Percentiles rank a stretch among this genome's conserved stretches.
These are phyloP conservation scores for Archegozetes longisetosus DNA, from an alignment of 1,140 invertebrate species.

Conservation along the genomic window DNA sequence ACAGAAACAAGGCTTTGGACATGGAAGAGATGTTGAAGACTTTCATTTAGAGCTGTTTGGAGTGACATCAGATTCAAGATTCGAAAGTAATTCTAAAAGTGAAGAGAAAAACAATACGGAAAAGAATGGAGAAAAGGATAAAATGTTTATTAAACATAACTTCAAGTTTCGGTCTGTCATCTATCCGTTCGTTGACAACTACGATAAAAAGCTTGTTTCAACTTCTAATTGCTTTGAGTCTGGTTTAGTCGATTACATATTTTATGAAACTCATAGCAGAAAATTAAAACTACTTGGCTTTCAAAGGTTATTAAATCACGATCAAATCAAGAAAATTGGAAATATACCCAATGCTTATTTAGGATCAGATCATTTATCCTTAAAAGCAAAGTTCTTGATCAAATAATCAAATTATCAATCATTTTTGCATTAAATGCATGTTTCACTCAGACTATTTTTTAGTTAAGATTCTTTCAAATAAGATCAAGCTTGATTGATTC, in stretches of 20 bases:
- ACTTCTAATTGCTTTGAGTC: conserved; percentile 23
- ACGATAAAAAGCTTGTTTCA: conserved; percentile 22
- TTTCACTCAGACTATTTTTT: no score
- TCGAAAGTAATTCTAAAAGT: neutral
- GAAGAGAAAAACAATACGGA: neutral
- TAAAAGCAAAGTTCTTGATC: conserved; percentile 20
- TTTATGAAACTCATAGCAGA: conserved; percentile 22
- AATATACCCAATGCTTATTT: conserved; percentile 21
- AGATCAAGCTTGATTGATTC: no score
- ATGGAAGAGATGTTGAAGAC: conserved; percentile 1
- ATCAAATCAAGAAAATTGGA: conserved; percentile 15
- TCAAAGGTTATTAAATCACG: conserved; percentile 11
- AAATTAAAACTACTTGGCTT: conserved; percentile 12
- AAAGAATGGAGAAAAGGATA: neutral
- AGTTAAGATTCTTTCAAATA: no score
- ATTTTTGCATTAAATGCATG: no score
- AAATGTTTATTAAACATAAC: conserved; percentile 23
- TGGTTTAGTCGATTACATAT: conserved; percentile 30
- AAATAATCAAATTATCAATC: conserved; percentile 1
- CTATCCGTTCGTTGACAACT: conserved; percentile 22
- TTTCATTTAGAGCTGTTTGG: conserved; percentile 4
- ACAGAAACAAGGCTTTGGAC: conserved; percentile 15
- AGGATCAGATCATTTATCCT: conserved; percentile 22
- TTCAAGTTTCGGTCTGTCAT: conserved; percentile 27
- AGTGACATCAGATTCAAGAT: neutral